A percentile compares a stretch with the other conserved stretches of the same genome.
Conservation (phyloP, 2,797 vertebrate species). For the Aselliscus stoliczkanus region DNA sequence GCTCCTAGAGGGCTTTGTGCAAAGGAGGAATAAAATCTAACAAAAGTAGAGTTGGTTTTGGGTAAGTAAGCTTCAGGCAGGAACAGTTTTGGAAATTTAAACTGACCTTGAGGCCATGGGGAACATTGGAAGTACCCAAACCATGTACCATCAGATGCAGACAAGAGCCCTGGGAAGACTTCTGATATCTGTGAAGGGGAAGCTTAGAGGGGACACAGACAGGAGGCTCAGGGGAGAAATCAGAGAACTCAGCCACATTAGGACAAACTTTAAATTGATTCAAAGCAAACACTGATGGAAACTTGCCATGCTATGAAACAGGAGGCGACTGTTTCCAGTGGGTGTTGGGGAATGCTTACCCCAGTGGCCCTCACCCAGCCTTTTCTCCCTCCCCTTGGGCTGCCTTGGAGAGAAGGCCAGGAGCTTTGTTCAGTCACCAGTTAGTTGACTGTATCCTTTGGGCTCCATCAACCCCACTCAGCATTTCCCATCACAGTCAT, state of each 20-base stretch:
- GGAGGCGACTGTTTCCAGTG: not conserved
- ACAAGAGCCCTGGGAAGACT: not conserved
- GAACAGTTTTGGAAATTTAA: not conserved
- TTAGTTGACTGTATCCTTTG: not conserved
- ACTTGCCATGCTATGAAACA: not conserved
- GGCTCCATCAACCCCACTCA: not conserved
- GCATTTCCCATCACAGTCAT: not conserved
- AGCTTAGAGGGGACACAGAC: not conserved
- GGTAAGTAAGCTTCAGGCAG: not conserved
- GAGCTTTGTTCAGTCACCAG: not conserved
- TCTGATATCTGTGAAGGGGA: not conserved
- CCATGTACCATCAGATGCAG: not conserved
- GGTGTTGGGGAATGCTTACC: not conserved
- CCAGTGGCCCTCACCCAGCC: not conserved
- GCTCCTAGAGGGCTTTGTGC: not conserved
- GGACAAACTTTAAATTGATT: not conserved
- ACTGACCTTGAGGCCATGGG: not conserved
- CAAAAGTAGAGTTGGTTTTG: not conserved
- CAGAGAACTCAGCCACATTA: conserved; percentile 18
- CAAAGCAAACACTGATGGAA: not conserved
- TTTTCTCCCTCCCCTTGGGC: not conserved
- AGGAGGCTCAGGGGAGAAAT: not conserved
- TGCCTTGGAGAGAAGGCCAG: not conserved
- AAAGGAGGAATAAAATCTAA: not conserved
- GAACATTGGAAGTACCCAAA: not conserved